Conservation (phyloP, 2,797 vertebrate species). For the Propithecus perrieri region DNA sequence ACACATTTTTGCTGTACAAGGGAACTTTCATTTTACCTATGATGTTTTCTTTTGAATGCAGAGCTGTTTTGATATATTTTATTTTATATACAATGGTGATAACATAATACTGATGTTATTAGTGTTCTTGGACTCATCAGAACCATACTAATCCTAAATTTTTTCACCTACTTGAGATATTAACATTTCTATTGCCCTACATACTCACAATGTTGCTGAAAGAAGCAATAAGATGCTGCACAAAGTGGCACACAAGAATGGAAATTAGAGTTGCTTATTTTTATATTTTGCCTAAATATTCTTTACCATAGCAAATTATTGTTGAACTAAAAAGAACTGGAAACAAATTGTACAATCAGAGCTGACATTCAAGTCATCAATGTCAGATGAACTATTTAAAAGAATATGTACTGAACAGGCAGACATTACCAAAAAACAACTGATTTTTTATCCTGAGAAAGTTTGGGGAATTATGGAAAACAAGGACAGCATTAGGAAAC, state of each 20-base stretch:
- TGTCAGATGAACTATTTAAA: background rate
- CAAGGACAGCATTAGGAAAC: background rate
- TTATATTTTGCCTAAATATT: constrained; percentile 15
- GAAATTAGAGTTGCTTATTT: background rate
- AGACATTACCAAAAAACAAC: background rate
- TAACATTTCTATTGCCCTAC: background rate
- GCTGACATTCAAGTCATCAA: background rate
- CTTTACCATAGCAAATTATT: background rate
- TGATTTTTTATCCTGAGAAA: background rate
- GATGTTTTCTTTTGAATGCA: background rate
- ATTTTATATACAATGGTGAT: background rate
- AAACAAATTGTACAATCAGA: background rate
- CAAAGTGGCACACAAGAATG: background rate
- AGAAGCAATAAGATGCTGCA: background rate
- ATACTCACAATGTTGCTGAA: background rate
- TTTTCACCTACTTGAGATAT: background rate
- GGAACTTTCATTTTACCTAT: background rate
- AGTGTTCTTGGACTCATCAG: background rate
- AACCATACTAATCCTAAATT: background rate
- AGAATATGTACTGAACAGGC: background rate
- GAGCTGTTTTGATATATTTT: background rate
- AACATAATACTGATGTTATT: background rate
- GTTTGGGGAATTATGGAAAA: background rate
- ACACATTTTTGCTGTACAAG: background rate
- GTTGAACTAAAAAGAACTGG: background rate